Conservation (phyloP, 2,113 vertebrate species). For the Apistogramma diplotaenia region DNA sequence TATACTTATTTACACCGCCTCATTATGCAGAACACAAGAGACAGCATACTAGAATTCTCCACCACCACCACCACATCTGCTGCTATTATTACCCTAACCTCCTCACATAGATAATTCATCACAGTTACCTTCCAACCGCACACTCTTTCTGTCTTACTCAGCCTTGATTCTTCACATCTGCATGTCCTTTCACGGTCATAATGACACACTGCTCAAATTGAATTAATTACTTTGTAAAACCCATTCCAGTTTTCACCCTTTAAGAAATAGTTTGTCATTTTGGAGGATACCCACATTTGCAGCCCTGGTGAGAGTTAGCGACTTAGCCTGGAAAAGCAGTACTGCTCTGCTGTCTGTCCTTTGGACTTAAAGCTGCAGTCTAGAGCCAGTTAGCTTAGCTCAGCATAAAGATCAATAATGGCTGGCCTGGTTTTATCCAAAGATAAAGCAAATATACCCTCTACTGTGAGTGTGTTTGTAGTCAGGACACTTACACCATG, state of each 20-base stretch:
- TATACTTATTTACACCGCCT: constrained; percentile 89
- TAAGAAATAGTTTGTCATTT: not conserved
- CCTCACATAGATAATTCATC: constrained; percentile 68
- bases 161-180: constrained; percentile 49
- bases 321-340: not conserved
- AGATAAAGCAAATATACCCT: not conserved
- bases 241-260: constrained; percentile 14
- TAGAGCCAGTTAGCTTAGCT: not conserved
- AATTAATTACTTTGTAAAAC: constrained; percentile 49
- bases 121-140: constrained; percentile 47
- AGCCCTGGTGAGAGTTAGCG: not conserved
- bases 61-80: constrained; percentile 39
- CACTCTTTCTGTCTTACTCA: constrained; percentile 29
- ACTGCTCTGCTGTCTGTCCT: not conserved
- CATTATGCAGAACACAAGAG: constrained; percentile 55
- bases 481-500: not conserved
- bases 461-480: not conserved
- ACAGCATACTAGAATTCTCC: constrained; percentile 20
- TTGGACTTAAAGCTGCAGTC: not conserved
- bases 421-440: not conserved
- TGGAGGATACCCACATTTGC: not conserved
- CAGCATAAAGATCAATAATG: not conserved
- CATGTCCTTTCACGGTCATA: constrained; percentile 66
- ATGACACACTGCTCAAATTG: constrained; percentile 40
- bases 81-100: constrained; percentile 78